These are phyloP conservation scores for Holothuria scabra DNA, from an alignment of 53 echinoderm and acorn worm genomes.

Conservation along the genomic window DNA sequence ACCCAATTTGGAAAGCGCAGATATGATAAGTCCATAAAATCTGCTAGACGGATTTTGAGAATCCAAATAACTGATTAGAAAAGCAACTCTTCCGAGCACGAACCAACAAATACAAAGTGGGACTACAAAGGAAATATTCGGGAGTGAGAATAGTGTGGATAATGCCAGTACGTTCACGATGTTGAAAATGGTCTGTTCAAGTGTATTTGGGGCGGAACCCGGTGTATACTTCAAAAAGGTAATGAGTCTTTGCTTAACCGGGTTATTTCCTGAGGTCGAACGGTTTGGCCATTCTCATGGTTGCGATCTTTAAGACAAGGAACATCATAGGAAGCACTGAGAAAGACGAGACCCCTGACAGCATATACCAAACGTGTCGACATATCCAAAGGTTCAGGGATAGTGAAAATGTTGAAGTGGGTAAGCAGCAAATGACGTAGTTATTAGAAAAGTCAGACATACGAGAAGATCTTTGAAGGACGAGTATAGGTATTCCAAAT, in stretches of 20 bases:
- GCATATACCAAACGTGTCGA: conserved; percentile 33
- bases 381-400: neutral
- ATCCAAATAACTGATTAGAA: conserved; percentile 60
- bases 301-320: conserved; percentile 10
- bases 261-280: conserved; percentile 20
- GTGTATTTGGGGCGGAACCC: conserved; percentile 75
- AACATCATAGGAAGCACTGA: conserved; percentile 47
- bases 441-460: conserved; percentile 12
- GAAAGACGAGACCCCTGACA: conserved; percentile 53
- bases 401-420: neutral
- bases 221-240: conserved; percentile 36
- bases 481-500: neutral
- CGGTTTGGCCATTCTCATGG: conserved; percentile 10
- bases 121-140: conserved; percentile 57
- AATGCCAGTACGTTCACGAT: conserved; percentile 55
- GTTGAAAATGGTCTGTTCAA: conserved; percentile 70
- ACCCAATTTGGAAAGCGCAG: conserved; percentile 42
- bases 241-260: conserved; percentile 6
- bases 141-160: conserved; percentile 55
- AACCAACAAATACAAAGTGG: conserved; percentile 66
- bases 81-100: conserved; percentile 53
- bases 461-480: neutral
- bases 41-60: conserved; percentile 28
- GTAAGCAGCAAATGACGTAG: neutral
- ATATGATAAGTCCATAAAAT: conserved; percentile 58